phyloP scores from a whole-genome alignment of 37 sponge, comb jelly and placozoan genomes.

The Chondrilla cf. caribensis region DNA sequence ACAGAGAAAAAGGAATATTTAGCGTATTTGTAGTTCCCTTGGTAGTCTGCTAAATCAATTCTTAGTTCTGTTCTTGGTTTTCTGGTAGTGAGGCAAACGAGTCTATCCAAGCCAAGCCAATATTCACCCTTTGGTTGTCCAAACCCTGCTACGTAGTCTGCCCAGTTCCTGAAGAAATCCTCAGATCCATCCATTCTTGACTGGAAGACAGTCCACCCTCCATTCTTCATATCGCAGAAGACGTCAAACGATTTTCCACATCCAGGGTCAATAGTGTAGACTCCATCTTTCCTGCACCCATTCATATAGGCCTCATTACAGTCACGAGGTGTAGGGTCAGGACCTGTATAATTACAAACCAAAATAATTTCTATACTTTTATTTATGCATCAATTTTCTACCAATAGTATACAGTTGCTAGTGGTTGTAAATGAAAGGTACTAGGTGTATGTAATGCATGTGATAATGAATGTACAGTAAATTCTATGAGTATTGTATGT shows the following conservation, averaged over 20 bases:
- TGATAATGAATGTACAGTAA: no score
- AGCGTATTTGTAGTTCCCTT: conserved; percentile 2
- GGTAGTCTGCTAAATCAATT: conserved; percentile 12
- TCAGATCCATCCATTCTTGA: conserved; percentile 21
- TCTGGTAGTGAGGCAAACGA: background rate
- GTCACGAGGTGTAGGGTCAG: background rate
- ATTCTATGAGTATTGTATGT: no score
- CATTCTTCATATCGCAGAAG: conserved; percentile 24
- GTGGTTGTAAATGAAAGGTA: no score
- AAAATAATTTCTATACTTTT: no score
- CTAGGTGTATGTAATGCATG: no score
- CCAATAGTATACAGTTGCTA: no score
- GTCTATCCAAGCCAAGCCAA: conserved; percentile 32
- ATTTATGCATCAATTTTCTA: no score
- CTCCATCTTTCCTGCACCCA: conserved; percentile 5
- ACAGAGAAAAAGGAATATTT: conserved; percentile 12
- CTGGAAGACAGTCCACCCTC: conserved; percentile 30
- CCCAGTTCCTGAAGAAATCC: conserved; percentile 5
- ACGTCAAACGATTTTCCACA: background rate
- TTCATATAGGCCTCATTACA: background rate
- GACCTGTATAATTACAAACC: background rate
- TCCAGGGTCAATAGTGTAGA: conserved; percentile 28
- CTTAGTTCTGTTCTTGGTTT: background rate
- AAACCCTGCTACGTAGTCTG: conserved; percentile 16
- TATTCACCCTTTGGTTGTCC: conserved; percentile 13